These are phyloP conservation scores for Gryllus longicercus DNA, from an alignment of 2,888 invertebrate genomes.

Conservation along the genomic window DNA sequence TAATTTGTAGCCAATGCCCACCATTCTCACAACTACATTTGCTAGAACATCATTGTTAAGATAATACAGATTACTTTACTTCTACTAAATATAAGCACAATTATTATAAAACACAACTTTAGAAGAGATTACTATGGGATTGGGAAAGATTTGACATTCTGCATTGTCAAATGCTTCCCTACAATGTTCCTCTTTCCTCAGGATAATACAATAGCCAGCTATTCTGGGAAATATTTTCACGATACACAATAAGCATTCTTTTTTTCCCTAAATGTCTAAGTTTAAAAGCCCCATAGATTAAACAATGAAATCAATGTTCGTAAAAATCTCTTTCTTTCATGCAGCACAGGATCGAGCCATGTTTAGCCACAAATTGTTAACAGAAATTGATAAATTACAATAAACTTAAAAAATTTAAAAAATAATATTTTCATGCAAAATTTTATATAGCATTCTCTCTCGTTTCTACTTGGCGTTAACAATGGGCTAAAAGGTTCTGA, in stretches of 20 bases:
- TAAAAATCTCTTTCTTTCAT: background rate
- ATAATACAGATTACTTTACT: background rate
- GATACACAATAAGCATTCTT: slow-evolving; percentile 26
- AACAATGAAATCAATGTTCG: slow-evolving; percentile 33
- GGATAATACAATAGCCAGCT: slow-evolving; percentile 23
- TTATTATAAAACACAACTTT: slow-evolving; percentile 17
- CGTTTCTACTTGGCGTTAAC: slow-evolving; percentile 21
- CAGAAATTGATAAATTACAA: background rate
- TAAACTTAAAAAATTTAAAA: background rate
- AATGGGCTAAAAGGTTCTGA: slow-evolving; percentile 28
- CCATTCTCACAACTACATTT: background rate
- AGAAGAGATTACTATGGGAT: slow-evolving; percentile 1
- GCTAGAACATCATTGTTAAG: background rate
- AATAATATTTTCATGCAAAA: background rate
- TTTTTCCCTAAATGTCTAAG: background rate
- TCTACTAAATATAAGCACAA: slow-evolving; percentile 11
- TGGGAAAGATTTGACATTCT: background rate
- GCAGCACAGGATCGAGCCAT: slow-evolving; percentile 17
- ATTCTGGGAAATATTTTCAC: slow-evolving; percentile 35
- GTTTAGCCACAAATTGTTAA: slow-evolving; percentile 17
- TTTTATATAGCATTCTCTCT: background rate
- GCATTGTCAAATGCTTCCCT: background rate
- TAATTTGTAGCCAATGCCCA: background rate
- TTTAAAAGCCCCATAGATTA: slow-evolving; percentile 34
- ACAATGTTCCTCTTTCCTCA: background rate